Conservation (phyloP, 2,797 vertebrate genomes). For the Scleropages formosus region DNA sequence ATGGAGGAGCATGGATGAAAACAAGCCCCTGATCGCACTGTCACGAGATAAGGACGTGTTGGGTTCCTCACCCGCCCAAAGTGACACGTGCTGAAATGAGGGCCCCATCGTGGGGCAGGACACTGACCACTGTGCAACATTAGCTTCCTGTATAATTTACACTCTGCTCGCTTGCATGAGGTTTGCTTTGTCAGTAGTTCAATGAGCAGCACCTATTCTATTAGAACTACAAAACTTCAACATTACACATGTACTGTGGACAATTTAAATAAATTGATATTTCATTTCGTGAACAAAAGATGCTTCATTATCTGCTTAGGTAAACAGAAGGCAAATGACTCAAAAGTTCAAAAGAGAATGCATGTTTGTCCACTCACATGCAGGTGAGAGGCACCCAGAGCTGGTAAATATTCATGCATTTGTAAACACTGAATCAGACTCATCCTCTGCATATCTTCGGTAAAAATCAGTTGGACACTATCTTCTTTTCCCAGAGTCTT, state of each 20-base stretch:
- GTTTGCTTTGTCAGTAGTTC: background rate
- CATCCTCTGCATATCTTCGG: too few relatives aligned
- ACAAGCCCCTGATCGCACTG: too few relatives aligned
- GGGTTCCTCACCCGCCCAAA: background rate
- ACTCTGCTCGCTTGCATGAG: background rate
- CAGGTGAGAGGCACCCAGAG: background rate
- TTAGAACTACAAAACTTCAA: background rate
- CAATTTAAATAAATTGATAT: slow-evolving; percentile 3
- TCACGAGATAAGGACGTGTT: background rate
- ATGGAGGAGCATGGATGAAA: too few relatives aligned
- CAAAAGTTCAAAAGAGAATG: background rate
- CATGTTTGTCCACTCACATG: background rate
- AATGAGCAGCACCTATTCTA: background rate
- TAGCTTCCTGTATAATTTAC: slow-evolving; percentile 19
- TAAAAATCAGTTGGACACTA: too few relatives aligned
- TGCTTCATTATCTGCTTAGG: background rate
- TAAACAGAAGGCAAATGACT: background rate
- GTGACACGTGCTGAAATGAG: background rate
- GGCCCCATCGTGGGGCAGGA: background rate
- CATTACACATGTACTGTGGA: slow-evolving; percentile 1
- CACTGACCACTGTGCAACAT: background rate
- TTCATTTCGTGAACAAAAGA: slow-evolving; percentile 6
- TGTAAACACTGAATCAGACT: background rate
- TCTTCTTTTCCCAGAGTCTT: too few relatives aligned
- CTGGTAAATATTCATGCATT: slow-evolving; percentile 1